Base-by-base conservation (phyloP, 2,113 vertebrate species). In the Psephotus haematonotus region DNA sequence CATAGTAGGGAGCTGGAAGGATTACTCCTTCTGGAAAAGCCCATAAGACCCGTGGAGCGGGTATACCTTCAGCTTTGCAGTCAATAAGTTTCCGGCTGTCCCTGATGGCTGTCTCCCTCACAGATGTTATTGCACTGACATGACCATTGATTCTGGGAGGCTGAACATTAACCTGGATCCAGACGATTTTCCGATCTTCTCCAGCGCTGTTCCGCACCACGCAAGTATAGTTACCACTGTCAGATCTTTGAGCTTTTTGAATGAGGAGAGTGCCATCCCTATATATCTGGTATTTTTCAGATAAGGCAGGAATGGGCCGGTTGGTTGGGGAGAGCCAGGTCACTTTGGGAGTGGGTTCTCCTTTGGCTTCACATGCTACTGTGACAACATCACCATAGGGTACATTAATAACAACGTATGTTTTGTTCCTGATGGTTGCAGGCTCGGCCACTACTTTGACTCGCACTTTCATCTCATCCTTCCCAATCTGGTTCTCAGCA, bases 201-300 rank as follows among this genome's bases (percentile, higher is more conserved):
- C 99, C 99, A 7, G 98, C 98, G 0, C 91, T 95, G 96, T 98
- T 99, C 8, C 97, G 92, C 2, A 97, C 99, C 35, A 98, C 68
- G 13, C 99, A 99, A 4, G 99, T 99, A 91, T 99, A 99, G 94
- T 99, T 99, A 17, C 99, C 99, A 5, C 91, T 98, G 97, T 99
- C 99, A 17, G 98, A 98, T 33, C 98, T 98, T 94, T 99, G 99
- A 2, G 97, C 97, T 53, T 98, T 99, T 67, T 98, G 98, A 76
- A 99, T 98, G 22, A 99, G 96, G 10, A 99, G 92, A 0, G 99
- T 98, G 2, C 99, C 99, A 47, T 99, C 98, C 16, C 88, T 94
- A 24, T 97, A 97, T 9, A 99, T 57, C 60, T 98, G 97, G 72
- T 99, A 99, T 86, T 99, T 99, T 33, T 98, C 97, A 10, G 98